phyloP scores from a whole-genome alignment of 2,113 vertebrate genomes.

The Laticauda laticaudata region DNA sequence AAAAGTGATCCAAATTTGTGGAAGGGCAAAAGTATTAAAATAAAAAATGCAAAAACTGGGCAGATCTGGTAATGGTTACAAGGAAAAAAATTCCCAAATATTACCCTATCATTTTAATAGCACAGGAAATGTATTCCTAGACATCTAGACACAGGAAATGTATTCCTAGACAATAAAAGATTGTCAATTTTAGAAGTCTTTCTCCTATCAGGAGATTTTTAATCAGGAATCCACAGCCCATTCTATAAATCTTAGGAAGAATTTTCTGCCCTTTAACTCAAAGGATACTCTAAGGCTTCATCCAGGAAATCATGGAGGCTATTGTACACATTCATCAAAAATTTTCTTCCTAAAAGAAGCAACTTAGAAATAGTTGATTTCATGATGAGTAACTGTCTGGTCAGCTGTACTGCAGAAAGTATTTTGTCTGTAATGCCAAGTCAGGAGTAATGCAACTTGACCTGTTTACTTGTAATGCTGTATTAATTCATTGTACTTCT shows the following conservation, averaged over 20 bases:
- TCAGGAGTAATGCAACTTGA: not conserved
- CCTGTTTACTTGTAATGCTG: not conserved
- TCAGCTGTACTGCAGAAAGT: not conserved
- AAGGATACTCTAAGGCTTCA: not conserved
- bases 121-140: not conserved
- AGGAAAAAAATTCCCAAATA: not conserved
- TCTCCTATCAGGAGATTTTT: not conserved
- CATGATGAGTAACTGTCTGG: not conserved
- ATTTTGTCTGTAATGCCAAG: not conserved
- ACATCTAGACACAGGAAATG: not conserved
- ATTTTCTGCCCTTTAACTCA: not conserved
- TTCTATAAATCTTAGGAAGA: not conserved
- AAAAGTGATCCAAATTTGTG: not conserved
- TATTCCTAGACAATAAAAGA: not conserved
- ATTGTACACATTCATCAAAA: not conserved
- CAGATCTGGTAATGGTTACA: not conserved
- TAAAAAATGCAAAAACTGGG: not conserved
- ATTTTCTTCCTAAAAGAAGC: not conserved
- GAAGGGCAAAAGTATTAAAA: not conserved
- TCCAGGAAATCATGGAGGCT: not conserved
- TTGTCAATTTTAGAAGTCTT: not conserved
- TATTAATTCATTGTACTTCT: not conserved
- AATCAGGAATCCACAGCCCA: not conserved
- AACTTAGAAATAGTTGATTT: not conserved
- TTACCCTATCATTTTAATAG: not conserved